Evolutionary conservation across 1,140 invertebrate genomes (phyloP), one percentile per base, ranked within the genome.

Genomic region (Bombyx mandarina): DNA sequence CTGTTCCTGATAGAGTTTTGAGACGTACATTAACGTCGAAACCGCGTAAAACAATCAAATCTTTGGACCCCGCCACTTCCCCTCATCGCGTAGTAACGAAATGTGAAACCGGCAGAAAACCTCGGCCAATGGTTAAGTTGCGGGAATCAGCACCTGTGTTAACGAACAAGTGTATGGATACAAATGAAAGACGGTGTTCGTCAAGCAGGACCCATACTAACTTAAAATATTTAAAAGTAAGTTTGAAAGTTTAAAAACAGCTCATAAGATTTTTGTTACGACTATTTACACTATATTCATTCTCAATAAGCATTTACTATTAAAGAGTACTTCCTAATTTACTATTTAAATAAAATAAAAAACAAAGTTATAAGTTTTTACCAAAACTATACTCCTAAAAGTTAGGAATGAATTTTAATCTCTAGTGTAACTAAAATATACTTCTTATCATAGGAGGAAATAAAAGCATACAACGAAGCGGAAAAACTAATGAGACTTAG

Each of bases 191-290:
- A 44, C 65, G 77, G 10, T 81, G 78, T 66, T 64, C 60, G 46
- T 79, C 78, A 6, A 86, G 80, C 56, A 73, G 77, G 26, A 82
- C 82, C 35, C 82, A 82, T 59, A 67, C 74, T 50, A 71, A 61
- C 61, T 54, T 85, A 22, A 78, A 76, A 52, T 76, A 86, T 48
- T 69, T 86, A 55, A 82, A 83, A 69, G 83, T 84, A 61, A 65
- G 7, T 57, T 50, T 9, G 2, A 35, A 35, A 35, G 2, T 35
- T 35, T 35, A 35, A 35, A 1, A 35, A 35, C 4, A 35, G 26
- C 26, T 35, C 26, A 5, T 35, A 35, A 35, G 26, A 35, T 35
- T 3, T 2, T 35, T 35, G 2, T 35, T 35, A 5, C 2, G 4
- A 35, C 2, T 35, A 35, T 35, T 2, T 35, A 35, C 26, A 35